A percentile compares a stretch with the other conserved stretches of the same genome.
phyloP scores from a whole-genome alignment of 2,113 vertebrate species.

The Octodon degus region DNA sequence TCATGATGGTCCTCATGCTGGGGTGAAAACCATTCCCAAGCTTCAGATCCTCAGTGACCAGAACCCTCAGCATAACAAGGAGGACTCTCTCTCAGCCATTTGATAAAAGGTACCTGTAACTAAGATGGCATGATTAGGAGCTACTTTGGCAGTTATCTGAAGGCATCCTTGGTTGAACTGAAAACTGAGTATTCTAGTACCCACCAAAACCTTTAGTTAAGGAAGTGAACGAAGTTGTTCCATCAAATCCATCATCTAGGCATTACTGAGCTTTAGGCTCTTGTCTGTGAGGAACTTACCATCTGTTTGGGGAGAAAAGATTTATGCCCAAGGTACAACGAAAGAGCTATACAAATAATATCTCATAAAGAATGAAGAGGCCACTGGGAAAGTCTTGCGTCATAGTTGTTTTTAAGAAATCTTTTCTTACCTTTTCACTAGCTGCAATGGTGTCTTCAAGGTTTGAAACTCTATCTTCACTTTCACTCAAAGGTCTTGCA shows the following conservation, averaged over 20 bases:
- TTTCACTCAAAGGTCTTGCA: no score
- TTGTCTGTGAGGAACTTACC: not conserved
- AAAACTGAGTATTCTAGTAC: not conserved
- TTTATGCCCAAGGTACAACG: not conserved
- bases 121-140: not conserved
- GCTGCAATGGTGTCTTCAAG: no score
- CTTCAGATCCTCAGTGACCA: not conserved
- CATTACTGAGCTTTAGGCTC: not conserved
- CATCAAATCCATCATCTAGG: not conserved
- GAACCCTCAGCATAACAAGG: not conserved
- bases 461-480: no score
- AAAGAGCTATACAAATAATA: not conserved
- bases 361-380: not conserved
- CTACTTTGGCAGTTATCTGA: not conserved
- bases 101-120: not conserved
- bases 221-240: conserved; percentile 30
- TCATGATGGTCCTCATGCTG: not conserved
- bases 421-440: no score
- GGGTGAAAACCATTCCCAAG: not conserved
- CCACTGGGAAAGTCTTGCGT: not conserved
- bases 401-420: no score
- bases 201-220: not conserved
- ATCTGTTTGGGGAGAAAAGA: not conserved
- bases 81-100: not conserved
- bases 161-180: not conserved